Conservation (phyloP, 2,888 invertebrate genomes). For the Tenthredo mesomela region DNA sequence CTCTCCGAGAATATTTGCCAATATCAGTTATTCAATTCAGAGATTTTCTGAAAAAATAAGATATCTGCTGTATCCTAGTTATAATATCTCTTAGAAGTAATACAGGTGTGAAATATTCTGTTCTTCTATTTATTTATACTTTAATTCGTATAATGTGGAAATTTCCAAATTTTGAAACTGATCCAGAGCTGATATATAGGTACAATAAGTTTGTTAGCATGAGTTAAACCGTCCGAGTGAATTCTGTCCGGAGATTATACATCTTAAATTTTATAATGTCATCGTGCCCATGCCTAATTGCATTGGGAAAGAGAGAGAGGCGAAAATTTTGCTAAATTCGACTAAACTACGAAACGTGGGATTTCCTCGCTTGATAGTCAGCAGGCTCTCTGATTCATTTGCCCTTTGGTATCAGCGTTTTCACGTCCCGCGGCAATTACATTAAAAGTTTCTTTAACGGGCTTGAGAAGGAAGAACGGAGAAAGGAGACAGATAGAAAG, state of each 20-base stretch:
- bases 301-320: conserved; percentile 22
- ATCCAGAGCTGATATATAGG: background rate
- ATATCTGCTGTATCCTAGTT: background rate
- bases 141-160: background rate
- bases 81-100: background rate
- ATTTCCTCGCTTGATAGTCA: conserved; percentile 48
- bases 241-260: background rate
- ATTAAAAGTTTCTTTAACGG: conserved; percentile 71
- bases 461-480: conserved; percentile 52
- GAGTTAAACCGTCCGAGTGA: background rate
- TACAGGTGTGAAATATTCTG: background rate
- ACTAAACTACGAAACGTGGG: conserved; percentile 44
- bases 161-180: background rate
- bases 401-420: conserved; percentile 67
- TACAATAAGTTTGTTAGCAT: background rate
- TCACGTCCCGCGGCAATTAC: conserved; percentile 70
- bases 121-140: background rate
- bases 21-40: background rate
- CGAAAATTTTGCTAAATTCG: conserved; percentile 37
- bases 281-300: background rate
- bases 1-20: background rate
- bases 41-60: background rate
- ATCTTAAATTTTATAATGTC: background rate
- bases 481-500: conserved; percentile 22
- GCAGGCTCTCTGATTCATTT: conserved; percentile 50